Evolutionary conservation across 2,888 invertebrate species (phyloP).

Genomic region (Sepiola atlantica): DNA sequence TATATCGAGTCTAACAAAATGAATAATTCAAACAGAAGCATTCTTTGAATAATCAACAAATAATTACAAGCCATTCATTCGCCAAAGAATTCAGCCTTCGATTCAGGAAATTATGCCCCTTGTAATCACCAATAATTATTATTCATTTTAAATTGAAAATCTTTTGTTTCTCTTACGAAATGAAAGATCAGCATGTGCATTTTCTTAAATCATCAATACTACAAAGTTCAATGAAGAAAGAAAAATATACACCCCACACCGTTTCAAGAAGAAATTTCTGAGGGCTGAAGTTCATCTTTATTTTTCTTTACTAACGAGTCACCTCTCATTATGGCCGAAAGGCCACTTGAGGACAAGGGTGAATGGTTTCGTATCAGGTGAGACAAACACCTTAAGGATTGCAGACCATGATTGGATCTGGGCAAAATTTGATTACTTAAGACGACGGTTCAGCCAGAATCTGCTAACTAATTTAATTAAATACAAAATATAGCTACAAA

Average conservation of each 20-base stretch:
- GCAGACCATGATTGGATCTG: no score
- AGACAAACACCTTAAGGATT: no score
- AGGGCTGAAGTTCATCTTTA: neutral
- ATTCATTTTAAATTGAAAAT: neutral
- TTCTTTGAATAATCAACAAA: neutral
- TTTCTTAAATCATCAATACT: neutral
- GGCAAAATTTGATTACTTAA: no score
- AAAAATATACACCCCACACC: neutral
- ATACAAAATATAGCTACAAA: no score
- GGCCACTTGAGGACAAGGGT: no score
- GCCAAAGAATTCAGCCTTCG: neutral
- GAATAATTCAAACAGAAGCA: neutral
- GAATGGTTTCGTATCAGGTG: no score
- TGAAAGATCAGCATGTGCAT: neutral
- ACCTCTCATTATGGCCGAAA: no score
- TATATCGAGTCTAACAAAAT: neutral
- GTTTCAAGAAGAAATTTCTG: neutral
- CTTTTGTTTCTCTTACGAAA: neutral
- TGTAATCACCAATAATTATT: neutral
- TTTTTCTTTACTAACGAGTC: no score
- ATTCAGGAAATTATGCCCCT: neutral
- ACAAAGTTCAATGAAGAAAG: neutral
- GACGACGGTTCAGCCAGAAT: no score
- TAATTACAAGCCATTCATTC: neutral
- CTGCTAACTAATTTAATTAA: no score